Evolutionary conservation across 2,888 invertebrate genomes (phyloP).

Genomic region (Masnerella sp.): DNA sequence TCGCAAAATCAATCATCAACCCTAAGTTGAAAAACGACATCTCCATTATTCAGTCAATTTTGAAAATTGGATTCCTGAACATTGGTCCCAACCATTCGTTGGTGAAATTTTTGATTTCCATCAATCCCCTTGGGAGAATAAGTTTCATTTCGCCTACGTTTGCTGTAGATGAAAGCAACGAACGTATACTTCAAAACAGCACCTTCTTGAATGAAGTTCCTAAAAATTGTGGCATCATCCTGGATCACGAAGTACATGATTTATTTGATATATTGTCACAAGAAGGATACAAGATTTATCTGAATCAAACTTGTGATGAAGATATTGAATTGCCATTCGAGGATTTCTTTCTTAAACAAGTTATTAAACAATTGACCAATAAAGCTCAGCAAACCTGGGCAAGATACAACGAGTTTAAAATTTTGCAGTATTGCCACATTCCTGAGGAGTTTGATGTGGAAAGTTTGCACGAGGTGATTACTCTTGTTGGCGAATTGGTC

Average conservation of each 20-base stretch:
- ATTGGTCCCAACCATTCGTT: background rate
- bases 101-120: conserved; percentile 15
- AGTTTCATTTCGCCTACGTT: conserved; percentile 13
- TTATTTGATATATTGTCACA: background rate
- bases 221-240: conserved; percentile 12
- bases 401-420: conserved; percentile 8
- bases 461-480: background rate
- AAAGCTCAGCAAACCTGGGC: background rate
- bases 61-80: conserved; percentile 1
- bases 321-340: background rate
- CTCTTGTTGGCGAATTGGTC: conserved; percentile 1
- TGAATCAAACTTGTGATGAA: background rate
- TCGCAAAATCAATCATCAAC: background rate
- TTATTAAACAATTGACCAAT: background rate
- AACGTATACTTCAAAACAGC: background rate
- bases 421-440: background rate
- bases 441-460: background rate
- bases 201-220: conserved; percentile 7
- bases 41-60: background rate
- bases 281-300: background rate
- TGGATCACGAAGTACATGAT: background rate
- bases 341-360: background rate
- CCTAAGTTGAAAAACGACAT: background rate
- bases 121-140: conserved; percentile 5
- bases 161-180: background rate